Conservation (phyloP, 2,888 invertebrate species). For the Drosophila engyochracea region DNA sequence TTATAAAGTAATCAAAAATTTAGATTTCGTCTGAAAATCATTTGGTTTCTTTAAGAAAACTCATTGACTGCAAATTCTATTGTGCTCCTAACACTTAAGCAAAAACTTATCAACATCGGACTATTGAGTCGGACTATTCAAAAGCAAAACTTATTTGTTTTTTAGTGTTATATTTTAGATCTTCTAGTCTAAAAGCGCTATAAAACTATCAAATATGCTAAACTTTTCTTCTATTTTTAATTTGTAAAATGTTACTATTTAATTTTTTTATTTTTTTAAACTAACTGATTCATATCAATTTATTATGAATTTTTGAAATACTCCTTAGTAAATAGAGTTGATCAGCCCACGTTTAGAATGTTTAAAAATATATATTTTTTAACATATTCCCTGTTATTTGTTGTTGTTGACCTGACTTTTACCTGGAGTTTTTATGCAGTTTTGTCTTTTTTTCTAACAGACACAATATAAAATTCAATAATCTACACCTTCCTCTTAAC, state of each 20-base stretch:
- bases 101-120: neutral
- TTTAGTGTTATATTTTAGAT: neutral
- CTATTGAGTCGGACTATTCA: neutral
- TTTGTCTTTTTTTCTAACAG: neutral
- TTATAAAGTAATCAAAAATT: too few species aligned
- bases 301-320: neutral
- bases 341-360: neutral
- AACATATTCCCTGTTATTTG: neutral
- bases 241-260: neutral
- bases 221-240: neutral
- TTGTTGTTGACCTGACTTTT: neutral
- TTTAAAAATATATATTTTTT: neutral
- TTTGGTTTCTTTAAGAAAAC: too few species aligned
- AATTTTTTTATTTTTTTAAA: neutral
- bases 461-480: neutral
- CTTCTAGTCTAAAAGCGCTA: neutral
- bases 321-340: neutral
- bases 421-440: neutral
- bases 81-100: too few species aligned
- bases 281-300: neutral
- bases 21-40: too few species aligned
- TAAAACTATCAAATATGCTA: neutral
- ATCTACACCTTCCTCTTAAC: too few species aligned
- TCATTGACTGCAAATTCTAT: too few species aligned
- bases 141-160: neutral